Evolutionary conservation across 53 echinoderm and acorn worm species (phyloP).

Genomic region (Glandiceps talaboti): DNA sequence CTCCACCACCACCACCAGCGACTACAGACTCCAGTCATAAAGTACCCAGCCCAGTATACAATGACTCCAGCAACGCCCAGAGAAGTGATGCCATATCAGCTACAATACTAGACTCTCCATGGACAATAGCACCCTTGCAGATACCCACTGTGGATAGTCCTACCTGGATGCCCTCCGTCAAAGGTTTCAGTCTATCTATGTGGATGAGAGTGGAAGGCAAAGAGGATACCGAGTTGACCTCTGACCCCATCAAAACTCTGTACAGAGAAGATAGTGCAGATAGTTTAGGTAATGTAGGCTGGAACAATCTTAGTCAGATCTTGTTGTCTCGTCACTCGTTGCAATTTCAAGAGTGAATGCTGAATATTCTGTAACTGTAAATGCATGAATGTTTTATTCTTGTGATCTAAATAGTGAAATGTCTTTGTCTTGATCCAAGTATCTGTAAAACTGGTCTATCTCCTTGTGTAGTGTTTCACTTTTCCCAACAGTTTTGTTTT

Average conservation of each 20-base stretch:
- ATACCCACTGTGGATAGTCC: slow-evolving; percentile 41
- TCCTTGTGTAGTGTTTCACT: no score
- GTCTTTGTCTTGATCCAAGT: no score
- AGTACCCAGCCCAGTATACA: not conserved
- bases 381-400: no score
- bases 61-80: not conserved
- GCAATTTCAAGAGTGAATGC: no score
- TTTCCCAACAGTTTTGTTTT: no score
- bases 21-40: not conserved
- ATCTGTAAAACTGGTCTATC: no score
- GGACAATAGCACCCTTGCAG: slow-evolving; percentile 53
- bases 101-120: slow-evolving; percentile 14
- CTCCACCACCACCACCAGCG: not conserved
- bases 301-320: no score
- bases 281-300: not conserved
- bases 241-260: not conserved
- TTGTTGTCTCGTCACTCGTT: no score
- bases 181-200: slow-evolving; percentile 58
- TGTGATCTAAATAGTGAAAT: no score
- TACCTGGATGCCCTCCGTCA: slow-evolving; percentile 49
- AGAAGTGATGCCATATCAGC: not conserved
- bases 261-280: not conserved
- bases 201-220: slow-evolving; percentile 66
- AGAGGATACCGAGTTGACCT: not conserved
- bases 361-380: no score